Evolutionary conservation across 2,888 invertebrate genomes (phyloP), one percentile per base, ranked within the genome.

Genomic region (Carabus problematicus): DNA sequence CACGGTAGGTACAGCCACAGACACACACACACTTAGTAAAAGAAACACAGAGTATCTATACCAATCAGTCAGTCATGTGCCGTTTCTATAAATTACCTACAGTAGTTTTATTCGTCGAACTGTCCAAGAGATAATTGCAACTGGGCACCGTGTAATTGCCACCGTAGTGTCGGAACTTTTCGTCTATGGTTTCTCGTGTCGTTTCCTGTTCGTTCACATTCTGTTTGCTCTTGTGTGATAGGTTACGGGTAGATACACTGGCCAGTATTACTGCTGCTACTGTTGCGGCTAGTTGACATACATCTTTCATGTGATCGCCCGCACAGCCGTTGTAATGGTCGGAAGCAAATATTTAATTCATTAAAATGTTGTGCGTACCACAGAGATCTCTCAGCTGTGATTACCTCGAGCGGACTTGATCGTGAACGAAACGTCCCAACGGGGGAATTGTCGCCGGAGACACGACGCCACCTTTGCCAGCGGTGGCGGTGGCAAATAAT

Each of bases 81-180:
- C 14, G 11, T 45, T 12, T 45, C 45, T 45, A 12, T 45, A 45
- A 12, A 45, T 45, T 29, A 29, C 52, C 60, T 68, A 68, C 49
- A 68, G 60, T 68, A 68, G 59, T 49, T n/a, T 61, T 68, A 43
- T 14, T 12, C 43, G 19, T 18, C 72, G 73, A 79, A 79, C 77
- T 80, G 79, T 79, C 80, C 78, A 78, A 79, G 80, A 79, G 78
- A 79, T 80, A 80, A 80, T 79, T 80, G 79, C 77, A 73, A 77
- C 76, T 77, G 77, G 77, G 77, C 61, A 77, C 78, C 79, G 78
- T 79, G 78, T 79, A 79, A 79, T 79, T 79, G 79, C 76, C 75
- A 76, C 73, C 2, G 29, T 29, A 29, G 64, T 54, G 64, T 19
- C 11, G 52, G 42, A 58, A 56, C 43, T 67, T 67, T 60, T 42